phyloP scores from a whole-genome alignment of 2,113 vertebrate genomes.

The Casuarius casuarius region DNA sequence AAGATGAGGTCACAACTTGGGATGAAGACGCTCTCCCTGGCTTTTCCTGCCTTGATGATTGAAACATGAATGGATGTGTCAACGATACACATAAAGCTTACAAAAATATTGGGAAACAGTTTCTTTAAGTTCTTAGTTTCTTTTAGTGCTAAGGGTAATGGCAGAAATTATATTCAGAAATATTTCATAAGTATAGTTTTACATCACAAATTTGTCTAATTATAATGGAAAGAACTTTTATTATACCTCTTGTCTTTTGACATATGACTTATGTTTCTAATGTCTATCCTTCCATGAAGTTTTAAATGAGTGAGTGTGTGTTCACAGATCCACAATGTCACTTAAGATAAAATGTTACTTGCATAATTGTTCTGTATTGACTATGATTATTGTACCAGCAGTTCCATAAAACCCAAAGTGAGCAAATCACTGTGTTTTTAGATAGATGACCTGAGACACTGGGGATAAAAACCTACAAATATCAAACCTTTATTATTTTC shows the following conservation, averaged over 20 bases:
- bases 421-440: neutral
- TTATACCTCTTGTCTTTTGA: neutral
- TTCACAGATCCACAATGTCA: neutral
- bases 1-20: neutral
- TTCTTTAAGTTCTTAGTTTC: neutral
- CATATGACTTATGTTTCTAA: neutral
- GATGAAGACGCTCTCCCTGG: neutral
- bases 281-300: neutral
- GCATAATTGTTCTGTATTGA: neutral
- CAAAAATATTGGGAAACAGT: neutral
- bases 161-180: neutral
- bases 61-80: neutral
- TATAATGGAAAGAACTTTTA: neutral
- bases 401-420: neutral
- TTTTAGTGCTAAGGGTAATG: neutral
- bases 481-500: neutral
- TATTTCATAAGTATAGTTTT: neutral
- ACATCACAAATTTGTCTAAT: neutral
- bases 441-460: neutral
- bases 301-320: neutral
- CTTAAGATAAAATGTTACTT: neutral
- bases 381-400: neutral
- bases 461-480: neutral
- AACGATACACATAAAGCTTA: neutral
- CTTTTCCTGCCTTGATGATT: neutral